Percentiles rank a stretch among this genome's conserved stretches.
Conservation (phyloP, 92 coral and sea anemone genomes). For the Umimayanthus kanabou region DNA sequence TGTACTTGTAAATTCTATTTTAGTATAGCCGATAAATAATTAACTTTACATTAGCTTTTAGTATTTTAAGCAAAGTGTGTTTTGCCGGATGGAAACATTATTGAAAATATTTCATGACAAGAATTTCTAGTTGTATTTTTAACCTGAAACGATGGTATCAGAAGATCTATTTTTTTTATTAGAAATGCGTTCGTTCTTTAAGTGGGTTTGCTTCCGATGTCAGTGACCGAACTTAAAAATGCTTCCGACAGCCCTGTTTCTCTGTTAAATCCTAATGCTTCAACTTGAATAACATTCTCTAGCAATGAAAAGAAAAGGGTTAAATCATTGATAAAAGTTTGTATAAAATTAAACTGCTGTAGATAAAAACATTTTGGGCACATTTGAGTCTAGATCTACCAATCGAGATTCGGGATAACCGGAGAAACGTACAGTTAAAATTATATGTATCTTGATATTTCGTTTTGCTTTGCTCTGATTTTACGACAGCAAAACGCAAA, state of each 20-base stretch:
- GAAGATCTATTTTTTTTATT: neutral
- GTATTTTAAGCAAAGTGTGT: too few relatives aligned
- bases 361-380: neutral
- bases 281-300: too few relatives aligned
- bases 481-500: neutral
- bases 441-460: neutral
- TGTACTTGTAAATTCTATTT: too few relatives aligned
- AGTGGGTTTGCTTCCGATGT: neutral
- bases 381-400: too few relatives aligned
- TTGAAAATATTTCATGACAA: too few relatives aligned
- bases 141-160: neutral
- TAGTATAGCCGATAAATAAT: neutral
- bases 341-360: neutral
- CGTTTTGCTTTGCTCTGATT: neutral
- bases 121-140: neutral
- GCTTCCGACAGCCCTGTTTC: too few relatives aligned
- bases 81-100: too few relatives aligned
- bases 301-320: too few relatives aligned
- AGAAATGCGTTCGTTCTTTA: too few relatives aligned
- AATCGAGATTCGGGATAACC: neutral
- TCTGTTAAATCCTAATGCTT: neutral
- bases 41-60: neutral
- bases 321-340: too few relatives aligned
- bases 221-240: too few relatives aligned
- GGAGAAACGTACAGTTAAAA: neutral